Conservation (phyloP, 2,113 vertebrate genomes). For the Suricata suricatta region DNA sequence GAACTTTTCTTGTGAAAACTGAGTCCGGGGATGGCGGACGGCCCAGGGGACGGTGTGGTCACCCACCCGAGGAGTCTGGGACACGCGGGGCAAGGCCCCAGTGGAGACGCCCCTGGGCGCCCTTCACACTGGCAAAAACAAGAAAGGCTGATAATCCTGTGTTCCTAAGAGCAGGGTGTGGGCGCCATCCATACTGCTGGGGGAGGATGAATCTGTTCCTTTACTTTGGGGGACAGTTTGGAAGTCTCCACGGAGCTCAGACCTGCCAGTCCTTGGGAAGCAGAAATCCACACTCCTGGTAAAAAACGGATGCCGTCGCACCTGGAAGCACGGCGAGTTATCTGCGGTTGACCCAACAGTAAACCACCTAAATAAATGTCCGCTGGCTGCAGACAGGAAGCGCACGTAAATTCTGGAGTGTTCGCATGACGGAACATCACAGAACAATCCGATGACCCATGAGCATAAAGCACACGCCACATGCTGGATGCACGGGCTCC, state of each 20-base stretch:
- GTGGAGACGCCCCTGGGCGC: accelerated
- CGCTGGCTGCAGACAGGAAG: accelerated
- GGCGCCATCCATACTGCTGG: accelerated
- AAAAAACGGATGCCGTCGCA: accelerated
- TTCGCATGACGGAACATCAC: accelerated
- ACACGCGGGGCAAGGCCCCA: not conserved
- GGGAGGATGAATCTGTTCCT: accelerated
- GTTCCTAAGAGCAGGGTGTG: not conserved
- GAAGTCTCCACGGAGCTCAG: not conserved
- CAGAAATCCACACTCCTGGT: not conserved
- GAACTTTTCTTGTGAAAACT: not conserved
- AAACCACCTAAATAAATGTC: no score
- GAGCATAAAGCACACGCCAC: not conserved
- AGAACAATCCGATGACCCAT: not conserved
- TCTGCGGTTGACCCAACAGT: not conserved
- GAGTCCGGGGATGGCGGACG: not conserved
- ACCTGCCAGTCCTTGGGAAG: not conserved
- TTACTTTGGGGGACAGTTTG: not conserved
- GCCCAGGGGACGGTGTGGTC: no score
- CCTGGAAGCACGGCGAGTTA: no score
- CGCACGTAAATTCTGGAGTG: accelerated
- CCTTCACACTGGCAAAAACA: not conserved
- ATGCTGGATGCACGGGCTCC: accelerated
- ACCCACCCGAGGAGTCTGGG: not conserved
- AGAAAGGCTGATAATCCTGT: not conserved